Evolutionary conservation across 2,113 vertebrate genomes (phyloP).

Genomic region (Paralichthys olivaceus): DNA sequence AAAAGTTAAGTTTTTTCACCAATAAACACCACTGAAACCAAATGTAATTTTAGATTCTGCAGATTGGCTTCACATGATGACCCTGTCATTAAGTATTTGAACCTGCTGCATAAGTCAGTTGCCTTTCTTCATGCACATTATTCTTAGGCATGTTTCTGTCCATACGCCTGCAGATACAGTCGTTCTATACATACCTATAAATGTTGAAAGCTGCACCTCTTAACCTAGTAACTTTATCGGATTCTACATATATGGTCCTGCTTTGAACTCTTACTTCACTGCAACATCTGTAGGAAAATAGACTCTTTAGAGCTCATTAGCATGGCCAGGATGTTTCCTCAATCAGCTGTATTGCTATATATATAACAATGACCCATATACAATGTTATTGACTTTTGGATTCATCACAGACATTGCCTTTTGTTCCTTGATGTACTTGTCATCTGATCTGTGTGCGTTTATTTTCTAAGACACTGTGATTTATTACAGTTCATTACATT

Average conservation of each 20-base stretch:
- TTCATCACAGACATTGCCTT: constrained; percentile 33
- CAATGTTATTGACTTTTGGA: constrained; percentile 55
- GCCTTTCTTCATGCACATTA: constrained; percentile 1
- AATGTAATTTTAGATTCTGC: constrained; percentile 18
- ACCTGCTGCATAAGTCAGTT: constrained; percentile 24
- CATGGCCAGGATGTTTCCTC: constrained; percentile 13
- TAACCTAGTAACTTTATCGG: background rate
- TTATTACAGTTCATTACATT: constrained; percentile 21
- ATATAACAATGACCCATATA: constrained; percentile 54
- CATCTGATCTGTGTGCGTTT: constrained; percentile 35
- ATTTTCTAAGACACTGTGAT: background rate
- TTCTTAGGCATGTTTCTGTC: background rate
- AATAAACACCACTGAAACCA: background rate
- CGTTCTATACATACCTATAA: background rate
- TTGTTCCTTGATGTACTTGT: constrained; percentile 36
- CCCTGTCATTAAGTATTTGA: constrained; percentile 19
- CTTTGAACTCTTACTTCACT: constrained; percentile 49
- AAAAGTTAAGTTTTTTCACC: background rate
- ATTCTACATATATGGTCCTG: constrained; percentile 4
- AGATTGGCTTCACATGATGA: constrained; percentile 11
- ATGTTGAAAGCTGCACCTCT: background rate
- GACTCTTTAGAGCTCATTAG: constrained; percentile 26
- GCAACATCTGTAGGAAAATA: constrained; percentile 23
- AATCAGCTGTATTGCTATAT: constrained; percentile 11
- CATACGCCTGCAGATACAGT: background rate